These are phyloP conservation scores for Harpalus rubripes DNA, from an alignment of 2,888 invertebrate genomes.

Conservation along the genomic window DNA sequence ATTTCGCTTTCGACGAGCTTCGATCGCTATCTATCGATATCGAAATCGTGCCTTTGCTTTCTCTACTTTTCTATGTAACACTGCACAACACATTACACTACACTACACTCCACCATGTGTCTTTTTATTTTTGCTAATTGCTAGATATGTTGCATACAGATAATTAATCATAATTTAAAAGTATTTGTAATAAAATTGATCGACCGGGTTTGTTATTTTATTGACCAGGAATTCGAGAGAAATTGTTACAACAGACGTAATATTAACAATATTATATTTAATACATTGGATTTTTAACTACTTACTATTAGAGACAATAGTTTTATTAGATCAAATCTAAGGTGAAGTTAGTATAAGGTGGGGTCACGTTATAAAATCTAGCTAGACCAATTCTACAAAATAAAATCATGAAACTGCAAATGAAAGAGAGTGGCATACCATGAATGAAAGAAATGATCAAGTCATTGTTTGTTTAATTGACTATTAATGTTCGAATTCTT, in stretches of 20 bases:
- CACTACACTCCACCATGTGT: background rate
- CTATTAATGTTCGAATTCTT: too few relatives aligned
- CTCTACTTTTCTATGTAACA: slow-evolving; percentile 47
- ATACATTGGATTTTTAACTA: background rate
- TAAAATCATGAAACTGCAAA: too few relatives aligned
- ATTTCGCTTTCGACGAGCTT: slow-evolving; percentile 57
- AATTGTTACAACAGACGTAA: background rate
- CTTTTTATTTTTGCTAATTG: slow-evolving; percentile 29
- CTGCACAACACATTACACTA: background rate
- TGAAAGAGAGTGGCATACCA: too few relatives aligned
- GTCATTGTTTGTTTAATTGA: too few relatives aligned
- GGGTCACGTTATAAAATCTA: background rate
- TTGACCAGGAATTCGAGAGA: background rate
- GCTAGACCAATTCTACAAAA: too few relatives aligned
- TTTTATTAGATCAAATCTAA: too few relatives aligned
- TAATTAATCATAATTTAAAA: slow-evolving; percentile 36
- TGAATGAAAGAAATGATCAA: too few relatives aligned
- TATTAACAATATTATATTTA: background rate
- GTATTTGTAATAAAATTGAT: slow-evolving; percentile 19
- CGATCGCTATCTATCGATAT: slow-evolving; percentile 53
- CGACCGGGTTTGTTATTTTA: background rate
- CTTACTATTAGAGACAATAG: too few relatives aligned
- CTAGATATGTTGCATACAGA: slow-evolving; percentile 15
- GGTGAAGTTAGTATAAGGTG: background rate
- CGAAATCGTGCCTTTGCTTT: slow-evolving; percentile 60